Evolutionary conservation across 2,888 invertebrate species (phyloP).

Genomic region (Mythimna lalbum): DNA sequence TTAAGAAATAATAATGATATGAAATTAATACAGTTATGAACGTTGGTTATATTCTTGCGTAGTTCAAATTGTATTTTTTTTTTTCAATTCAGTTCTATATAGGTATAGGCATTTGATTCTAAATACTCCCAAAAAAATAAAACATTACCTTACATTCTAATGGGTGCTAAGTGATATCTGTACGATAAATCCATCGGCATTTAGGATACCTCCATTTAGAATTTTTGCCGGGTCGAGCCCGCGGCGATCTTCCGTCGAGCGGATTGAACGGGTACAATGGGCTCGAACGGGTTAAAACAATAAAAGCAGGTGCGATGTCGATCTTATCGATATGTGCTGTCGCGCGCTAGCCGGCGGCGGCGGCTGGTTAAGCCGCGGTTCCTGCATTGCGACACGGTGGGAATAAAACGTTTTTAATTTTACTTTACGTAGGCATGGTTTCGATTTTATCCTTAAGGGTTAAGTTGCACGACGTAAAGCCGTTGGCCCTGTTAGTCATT

Average conservation of each 20-base stretch:
- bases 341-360: constrained; percentile 78
- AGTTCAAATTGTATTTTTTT: neutral
- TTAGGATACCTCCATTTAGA: constrained; percentile 77
- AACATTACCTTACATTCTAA: constrained; percentile 41
- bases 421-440: constrained; percentile 45
- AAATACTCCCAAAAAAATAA: constrained; percentile 20
- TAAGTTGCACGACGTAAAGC: neutral
- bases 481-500: too few relatives aligned
- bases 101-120: neutral
- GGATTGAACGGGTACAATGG: constrained; percentile 65
- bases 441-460: constrained; percentile 50
- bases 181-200: constrained; percentile 63
- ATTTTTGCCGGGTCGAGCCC: constrained; percentile 70
- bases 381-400: constrained; percentile 68
- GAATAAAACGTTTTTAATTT: constrained; percentile 65
- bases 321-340: constrained; percentile 87
- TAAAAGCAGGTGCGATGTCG: constrained; percentile 78
- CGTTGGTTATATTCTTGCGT: too few relatives aligned
- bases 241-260: constrained; percentile 70
- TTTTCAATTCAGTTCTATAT: neutral
- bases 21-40: neutral
- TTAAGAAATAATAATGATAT: neutral
- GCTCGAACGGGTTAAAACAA: constrained; percentile 78
- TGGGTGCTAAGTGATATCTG: constrained; percentile 61
- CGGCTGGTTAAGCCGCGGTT: constrained; percentile 71